These are phyloP conservation scores for Nibea coibor DNA, from an alignment of 2,113 vertebrate genomes.

Conservation along the genomic window DNA sequence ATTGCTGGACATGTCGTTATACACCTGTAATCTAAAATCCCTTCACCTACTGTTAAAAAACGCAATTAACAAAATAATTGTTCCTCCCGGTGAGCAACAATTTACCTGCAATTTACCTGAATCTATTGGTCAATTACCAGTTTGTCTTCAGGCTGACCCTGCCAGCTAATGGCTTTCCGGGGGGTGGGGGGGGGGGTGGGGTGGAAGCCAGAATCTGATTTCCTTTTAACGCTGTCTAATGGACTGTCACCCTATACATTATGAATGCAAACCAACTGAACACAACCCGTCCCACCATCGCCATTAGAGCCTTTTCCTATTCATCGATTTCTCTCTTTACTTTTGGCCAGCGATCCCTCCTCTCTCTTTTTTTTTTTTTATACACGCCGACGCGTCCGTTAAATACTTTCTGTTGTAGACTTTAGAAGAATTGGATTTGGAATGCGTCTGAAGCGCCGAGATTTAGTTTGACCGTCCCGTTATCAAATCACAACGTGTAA, in stretches of 20 bases:
- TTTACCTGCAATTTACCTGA: constrained; percentile 76
- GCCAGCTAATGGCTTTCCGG: constrained; percentile 74
- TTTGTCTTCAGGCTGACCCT: constrained; percentile 73
- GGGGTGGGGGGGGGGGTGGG: too few species aligned
- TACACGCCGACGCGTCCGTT: constrained; percentile 55
- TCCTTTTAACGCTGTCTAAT: constrained; percentile 79
- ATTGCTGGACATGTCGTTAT: constrained; percentile 33
- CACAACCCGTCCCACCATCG: constrained; percentile 40
- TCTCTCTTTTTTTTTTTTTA: constrained; percentile 23
- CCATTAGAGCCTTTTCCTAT: constrained; percentile 70
- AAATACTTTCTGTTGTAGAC: constrained; percentile 50
- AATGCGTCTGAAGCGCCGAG: constrained; percentile 53
- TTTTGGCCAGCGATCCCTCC: constrained; percentile 49
- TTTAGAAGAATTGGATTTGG: constrained; percentile 20
- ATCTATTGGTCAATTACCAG: constrained; percentile 79
- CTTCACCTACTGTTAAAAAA: constrained; percentile 58
- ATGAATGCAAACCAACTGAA: constrained; percentile 74
- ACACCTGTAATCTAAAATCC: constrained; percentile 64
- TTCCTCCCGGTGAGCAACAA: constrained; percentile 61
- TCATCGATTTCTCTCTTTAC: constrained; percentile 74
- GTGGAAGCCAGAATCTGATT: constrained; percentile 76
- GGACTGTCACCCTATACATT: constrained; percentile 76
- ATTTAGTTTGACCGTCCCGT: constrained; percentile 60
- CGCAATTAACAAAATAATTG: constrained; percentile 69
- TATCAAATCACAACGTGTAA: constrained; percentile 54